Evolutionary conservation across 2,113 vertebrate genomes (phyloP).

Genomic region (Tapirus terrestris): DNA sequence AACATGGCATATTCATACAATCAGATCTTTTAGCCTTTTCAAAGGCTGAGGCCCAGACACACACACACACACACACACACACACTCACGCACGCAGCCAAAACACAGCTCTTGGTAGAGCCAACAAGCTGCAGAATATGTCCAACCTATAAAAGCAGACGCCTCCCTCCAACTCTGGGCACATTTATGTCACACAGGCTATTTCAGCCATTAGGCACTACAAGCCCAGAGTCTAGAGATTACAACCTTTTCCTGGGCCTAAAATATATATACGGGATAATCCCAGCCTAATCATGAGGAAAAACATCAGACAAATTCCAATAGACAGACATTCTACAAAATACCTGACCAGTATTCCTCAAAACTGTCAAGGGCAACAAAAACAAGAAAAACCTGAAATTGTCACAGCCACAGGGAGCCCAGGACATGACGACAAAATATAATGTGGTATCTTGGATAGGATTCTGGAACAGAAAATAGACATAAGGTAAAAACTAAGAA

Average conservation of each 20-base stretch:
- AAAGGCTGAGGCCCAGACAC: background rate
- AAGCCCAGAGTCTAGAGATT: background rate
- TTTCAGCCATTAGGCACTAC: too few species aligned
- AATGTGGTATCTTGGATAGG: background rate
- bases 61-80: rapidly evolving
- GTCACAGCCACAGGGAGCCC: background rate
- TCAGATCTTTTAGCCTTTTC: background rate
- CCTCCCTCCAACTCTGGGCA: too few species aligned
- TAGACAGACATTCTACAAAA: background rate
- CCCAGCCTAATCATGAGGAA: background rate
- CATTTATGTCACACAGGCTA: too few species aligned
- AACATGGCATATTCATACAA: background rate
- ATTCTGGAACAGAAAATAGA: conserved; percentile 26
- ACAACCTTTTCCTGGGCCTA: background rate
- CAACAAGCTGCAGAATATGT: background rate
- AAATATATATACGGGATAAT: background rate
- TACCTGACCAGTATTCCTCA: background rate
- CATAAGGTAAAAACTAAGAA: background rate
- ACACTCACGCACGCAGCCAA: rapidly evolving
- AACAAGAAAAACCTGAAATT: background rate
- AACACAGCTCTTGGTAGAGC: background rate
- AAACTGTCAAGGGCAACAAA: background rate
- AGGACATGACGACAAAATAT: background rate
- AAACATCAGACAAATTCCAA: background rate
- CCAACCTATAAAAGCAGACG: background rate